These are phyloP conservation scores for Strigamia maritima DNA, from an alignment of 2,888 invertebrate species.

Conservation along the genomic window DNA sequence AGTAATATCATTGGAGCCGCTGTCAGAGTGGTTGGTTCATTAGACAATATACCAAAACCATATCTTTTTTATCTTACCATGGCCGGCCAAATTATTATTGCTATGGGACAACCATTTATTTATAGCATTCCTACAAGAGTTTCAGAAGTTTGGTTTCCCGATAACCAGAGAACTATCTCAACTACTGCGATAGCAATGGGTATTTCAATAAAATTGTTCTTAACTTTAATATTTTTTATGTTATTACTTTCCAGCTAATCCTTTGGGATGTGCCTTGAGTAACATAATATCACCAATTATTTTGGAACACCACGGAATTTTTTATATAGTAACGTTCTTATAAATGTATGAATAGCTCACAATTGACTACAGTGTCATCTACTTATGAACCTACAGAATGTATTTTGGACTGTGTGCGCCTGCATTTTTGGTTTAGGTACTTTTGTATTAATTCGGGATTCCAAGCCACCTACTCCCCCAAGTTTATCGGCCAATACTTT, in stretches of 20 bases:
- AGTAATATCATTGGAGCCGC: conserved; percentile 15
- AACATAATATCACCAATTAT: conserved; percentile 54
- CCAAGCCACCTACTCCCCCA: conserved; percentile 54
- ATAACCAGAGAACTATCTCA: conserved; percentile 34
- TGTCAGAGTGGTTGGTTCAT: conserved; percentile 18
- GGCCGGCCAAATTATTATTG: conserved; percentile 54
- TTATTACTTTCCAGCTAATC: conserved; percentile 54
- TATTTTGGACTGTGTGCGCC: neutral
- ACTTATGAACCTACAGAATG: neutral
- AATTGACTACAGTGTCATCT: neutral
- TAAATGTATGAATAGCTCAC: neutral
- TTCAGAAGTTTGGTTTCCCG: conserved; percentile 52
- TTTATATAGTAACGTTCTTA: neutral
- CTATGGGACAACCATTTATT: conserved; percentile 56
- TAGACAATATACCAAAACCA: neutral
- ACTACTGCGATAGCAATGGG: conserved; percentile 36
- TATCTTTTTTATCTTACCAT: conserved; percentile 48
- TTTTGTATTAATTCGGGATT: conserved; percentile 45
- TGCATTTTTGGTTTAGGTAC: conserved; percentile 4
- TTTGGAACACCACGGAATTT: conserved; percentile 47
- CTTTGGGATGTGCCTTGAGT: conserved; percentile 55
- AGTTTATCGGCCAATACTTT: conserved; percentile 50
- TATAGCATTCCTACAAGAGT: conserved; percentile 57
- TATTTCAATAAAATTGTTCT: conserved; percentile 31
- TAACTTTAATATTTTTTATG: too few species aligned